Evolutionary conservation across 2,797 vertebrate species (phyloP), one percentile per base, ranked within the genome.

Genomic region (Oryzias dopingdopingensis): DNA sequence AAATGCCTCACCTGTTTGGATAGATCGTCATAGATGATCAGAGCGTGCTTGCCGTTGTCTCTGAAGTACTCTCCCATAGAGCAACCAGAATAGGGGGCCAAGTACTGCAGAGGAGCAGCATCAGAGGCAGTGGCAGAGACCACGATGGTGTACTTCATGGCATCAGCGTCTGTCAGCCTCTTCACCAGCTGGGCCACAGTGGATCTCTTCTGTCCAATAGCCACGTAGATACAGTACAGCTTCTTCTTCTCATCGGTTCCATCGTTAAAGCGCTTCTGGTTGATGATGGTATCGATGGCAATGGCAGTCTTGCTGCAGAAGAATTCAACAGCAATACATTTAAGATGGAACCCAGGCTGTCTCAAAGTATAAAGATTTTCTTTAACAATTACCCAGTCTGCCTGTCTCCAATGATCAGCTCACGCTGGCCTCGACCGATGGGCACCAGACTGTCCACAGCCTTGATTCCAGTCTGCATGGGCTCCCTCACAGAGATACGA

Each of bases 61-160:
- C 97, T 93, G 89, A 99, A 99, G 86, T 94, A 99, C 42, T 99
- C 97, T 52, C 97, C 97, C 97, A 98, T 99, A 72, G 97, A 99
- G 88, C 96, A 99, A 67, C 97, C 97, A 0, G 97, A 97, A 75
- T 98, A 99, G 1, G 97, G 96, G 79, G 97, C 97, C 88, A 99
- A 83, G 73, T 98, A 99, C 91, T 99, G 97, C 69, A 99, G 93
- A 5, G 97, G 97, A 37, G 97, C 96, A n/a, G 97, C 97, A 62
- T 99, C 97, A 0, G 97, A 98, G 6, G 97, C 96, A 0, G 96
- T 98, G 48, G 97, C 97, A 50, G 96, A 99, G 55, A 99, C 96
- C 87, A 99, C 97, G 1, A 98, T 99, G 48, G 97, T 98, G 86
- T 99, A 98, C 82, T 97, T 97, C 96, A 98, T 98, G 77, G 97